A percentile compares a stretch with the other conserved stretches of the same genome.
Evolutionary conservation across 1,140 invertebrate genomes (phyloP).

Genomic region (Euura saliciscinereae): DNA sequence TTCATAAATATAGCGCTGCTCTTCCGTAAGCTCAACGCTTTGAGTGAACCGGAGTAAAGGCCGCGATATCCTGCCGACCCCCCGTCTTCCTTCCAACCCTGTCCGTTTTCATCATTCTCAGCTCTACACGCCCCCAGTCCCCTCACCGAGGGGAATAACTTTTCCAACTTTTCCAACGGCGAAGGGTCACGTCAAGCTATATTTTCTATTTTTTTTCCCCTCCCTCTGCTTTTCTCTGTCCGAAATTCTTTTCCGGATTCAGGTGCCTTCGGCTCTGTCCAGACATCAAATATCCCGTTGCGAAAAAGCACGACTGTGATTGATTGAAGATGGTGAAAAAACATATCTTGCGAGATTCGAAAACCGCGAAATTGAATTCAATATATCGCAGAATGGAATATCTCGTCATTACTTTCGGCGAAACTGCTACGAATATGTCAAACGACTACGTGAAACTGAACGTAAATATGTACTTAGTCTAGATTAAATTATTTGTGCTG

Average conservation of each 20-base stretch:
- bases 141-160: conserved; percentile 3
- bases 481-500: conserved; percentile 44
- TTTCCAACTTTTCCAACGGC: neutral
- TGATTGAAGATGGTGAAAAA: neutral
- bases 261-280: neutral
- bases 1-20: conserved; percentile 7
- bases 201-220: neutral
- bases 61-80: neutral
- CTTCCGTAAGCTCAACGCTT: conserved; percentile 5
- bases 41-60: conserved; percentile 6
- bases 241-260: neutral
- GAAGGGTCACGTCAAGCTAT: neutral
- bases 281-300: neutral
- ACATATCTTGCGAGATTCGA: neutral
- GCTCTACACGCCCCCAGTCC: neutral
- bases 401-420: too few species aligned
- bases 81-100: neutral
- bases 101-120: conserved; percentile 4
- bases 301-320: neutral
- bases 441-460: conserved; percentile 10
- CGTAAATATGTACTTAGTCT: conserved; percentile 42
- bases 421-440: too few species aligned
- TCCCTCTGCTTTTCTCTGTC: too few species aligned
- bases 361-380: neutral
- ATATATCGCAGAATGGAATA: too few species aligned